These are phyloP conservation scores for Gobio occitaniae DNA, from an alignment of 2,797 vertebrate species.

Conservation along the genomic window DNA sequence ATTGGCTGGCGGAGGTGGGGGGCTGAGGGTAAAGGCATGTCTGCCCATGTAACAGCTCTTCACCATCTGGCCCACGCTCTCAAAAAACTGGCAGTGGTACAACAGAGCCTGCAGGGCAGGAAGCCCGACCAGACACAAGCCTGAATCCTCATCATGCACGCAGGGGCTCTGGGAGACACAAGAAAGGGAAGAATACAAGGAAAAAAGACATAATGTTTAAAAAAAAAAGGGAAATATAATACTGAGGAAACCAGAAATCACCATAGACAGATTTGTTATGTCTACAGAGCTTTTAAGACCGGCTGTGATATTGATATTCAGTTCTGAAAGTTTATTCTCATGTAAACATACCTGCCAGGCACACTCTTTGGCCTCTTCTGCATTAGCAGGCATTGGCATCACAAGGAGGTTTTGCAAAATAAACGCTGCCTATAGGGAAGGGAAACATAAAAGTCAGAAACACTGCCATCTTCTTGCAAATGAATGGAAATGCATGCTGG, in stretches of 20 bases:
- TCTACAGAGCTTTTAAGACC: constrained; percentile 22
- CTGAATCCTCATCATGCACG: constrained; percentile 92
- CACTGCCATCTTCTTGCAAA: constrained; percentile 83
- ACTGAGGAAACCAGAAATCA: constrained; percentile 8
- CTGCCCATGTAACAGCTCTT: constrained; percentile 84
- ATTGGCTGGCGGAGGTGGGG: constrained; percentile 56
- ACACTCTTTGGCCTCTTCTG: constrained; percentile 84
- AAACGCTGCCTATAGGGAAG: constrained; percentile 86
- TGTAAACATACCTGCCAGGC: constrained; percentile 89
- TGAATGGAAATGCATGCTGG: constrained; percentile 68
- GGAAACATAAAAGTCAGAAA: constrained; percentile 73
- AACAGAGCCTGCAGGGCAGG: constrained; percentile 90
- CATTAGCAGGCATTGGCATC: constrained; percentile 87
- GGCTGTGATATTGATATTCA: constrained; percentile 28
- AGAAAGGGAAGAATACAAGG: constrained; percentile 48
- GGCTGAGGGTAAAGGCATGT: constrained; percentile 78
- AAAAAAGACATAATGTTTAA: constrained; percentile 4
- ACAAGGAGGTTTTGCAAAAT: constrained; percentile 97
- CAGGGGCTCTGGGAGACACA: constrained; percentile 84
- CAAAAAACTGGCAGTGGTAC: constrained; percentile 91
- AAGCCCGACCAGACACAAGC: constrained; percentile 85
- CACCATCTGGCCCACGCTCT: constrained; percentile 84
- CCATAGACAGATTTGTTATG: constrained; percentile 16
- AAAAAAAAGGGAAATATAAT: background rate
- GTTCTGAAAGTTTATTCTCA: constrained; percentile 56